phyloP scores from a whole-genome alignment of 2,797 vertebrate species.

The Scarus forsteni region DNA sequence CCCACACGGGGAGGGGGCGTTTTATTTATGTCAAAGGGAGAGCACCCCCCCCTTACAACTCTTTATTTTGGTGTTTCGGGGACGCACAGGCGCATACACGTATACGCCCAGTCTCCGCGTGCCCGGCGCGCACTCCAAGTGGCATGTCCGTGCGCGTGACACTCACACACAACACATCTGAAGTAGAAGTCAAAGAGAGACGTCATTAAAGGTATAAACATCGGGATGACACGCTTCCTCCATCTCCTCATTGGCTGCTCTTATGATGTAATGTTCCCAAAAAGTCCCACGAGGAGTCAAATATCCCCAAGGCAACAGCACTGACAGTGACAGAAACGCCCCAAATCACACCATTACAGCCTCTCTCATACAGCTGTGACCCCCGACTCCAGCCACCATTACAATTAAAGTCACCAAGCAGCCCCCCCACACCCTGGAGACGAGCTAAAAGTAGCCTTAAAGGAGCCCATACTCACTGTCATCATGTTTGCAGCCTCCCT shows the following conservation, averaged over 20 bases:
- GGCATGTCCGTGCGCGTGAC: slow-evolving; percentile 47
- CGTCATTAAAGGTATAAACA: background rate
- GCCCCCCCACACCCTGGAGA: slow-evolving; percentile 3
- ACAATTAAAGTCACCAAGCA: slow-evolving; percentile 36
- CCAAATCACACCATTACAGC: slow-evolving; percentile 55
- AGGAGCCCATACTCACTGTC: slow-evolving; percentile 82
- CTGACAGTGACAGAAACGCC: slow-evolving; percentile 78
- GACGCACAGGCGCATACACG: slow-evolving; percentile 45
- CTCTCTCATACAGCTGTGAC: slow-evolving; percentile 25
- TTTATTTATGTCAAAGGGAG: slow-evolving; percentile 60
- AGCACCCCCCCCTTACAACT: slow-evolving; percentile 49
- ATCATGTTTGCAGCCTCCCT: slow-evolving; percentile 74
- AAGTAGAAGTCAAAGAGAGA: background rate
- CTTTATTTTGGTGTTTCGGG: slow-evolving; percentile 4
- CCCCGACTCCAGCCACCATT: slow-evolving; percentile 19
- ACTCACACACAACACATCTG: slow-evolving; percentile 7
- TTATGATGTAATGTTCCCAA: slow-evolving; percentile 85
- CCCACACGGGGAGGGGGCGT: slow-evolving; percentile 46
- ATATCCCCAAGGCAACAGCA: slow-evolving; percentile 68
- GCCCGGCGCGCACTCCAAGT: slow-evolving; percentile 38
- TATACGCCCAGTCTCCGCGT: slow-evolving; percentile 65
- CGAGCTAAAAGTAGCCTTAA: slow-evolving; percentile 59
- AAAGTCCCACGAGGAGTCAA: slow-evolving; percentile 76
- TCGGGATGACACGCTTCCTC: background rate
- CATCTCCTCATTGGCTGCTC: slow-evolving; percentile 61